A percentile compares a stretch with the other conserved stretches of the same genome.
Conservation (phyloP, 2,797 vertebrate species). For the Sphenopsis melanotis region DNA sequence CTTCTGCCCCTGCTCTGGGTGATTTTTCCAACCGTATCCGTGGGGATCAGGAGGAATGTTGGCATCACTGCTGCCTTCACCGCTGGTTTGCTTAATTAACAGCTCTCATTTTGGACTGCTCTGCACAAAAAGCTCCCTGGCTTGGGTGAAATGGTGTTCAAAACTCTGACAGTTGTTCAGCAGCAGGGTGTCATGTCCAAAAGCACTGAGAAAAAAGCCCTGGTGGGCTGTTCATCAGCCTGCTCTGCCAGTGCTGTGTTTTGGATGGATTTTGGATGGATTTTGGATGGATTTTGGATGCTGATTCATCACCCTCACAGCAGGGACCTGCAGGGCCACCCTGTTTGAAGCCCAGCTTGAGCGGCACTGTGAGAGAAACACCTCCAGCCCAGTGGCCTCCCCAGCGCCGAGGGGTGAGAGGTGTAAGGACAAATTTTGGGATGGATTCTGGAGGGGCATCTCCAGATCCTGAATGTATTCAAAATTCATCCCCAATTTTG, state of each 20-base stretch:
- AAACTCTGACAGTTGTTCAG: neutral
- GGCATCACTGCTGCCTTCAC: neutral
- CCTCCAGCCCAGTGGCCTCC: neutral
- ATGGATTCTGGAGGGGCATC: neutral
- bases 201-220: neutral
- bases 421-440: too few relatives aligned
- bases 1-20: neutral
- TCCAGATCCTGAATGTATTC: neutral
- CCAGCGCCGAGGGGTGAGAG: neutral
- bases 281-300: neutral
- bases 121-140: neutral
- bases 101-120: neutral
- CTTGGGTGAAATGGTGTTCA: neutral
- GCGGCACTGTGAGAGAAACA: rapidly evolving
- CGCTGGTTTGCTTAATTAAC: neutral
- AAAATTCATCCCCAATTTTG: neutral
- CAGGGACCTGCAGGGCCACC: too few relatives aligned
- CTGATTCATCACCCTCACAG: neutral
- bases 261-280: neutral
- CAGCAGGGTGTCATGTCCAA: neutral
- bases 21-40: rapidly evolving
- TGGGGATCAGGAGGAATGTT: neutral
- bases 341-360: rapidly evolving
- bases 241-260: neutral
- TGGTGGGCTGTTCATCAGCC: neutral